Conservation (phyloP, 1,140 invertebrate genomes). For the Achatina immaculata region DNA sequence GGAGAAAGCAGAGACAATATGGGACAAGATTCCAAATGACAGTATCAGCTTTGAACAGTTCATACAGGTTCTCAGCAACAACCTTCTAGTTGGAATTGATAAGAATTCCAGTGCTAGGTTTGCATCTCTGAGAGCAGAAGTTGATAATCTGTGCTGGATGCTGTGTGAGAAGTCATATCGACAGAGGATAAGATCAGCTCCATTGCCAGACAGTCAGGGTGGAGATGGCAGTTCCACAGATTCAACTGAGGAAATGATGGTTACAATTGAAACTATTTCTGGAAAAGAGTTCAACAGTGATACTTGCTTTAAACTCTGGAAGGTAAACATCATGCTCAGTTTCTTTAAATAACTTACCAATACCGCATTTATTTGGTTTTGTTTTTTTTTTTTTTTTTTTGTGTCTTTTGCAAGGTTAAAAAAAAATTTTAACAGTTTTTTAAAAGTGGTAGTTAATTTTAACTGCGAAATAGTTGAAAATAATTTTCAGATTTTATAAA, state of each 20-base stretch:
- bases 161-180: slow-evolving; percentile 79
- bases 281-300: slow-evolving; percentile 70
- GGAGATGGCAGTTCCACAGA: slow-evolving; percentile 39
- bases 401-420: too few relatives aligned
- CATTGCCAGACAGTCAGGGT: background rate
- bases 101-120: slow-evolving; percentile 24
- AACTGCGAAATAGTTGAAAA: too few relatives aligned
- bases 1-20: slow-evolving; percentile 82
- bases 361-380: slow-evolving; percentile 22
- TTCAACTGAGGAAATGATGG: slow-evolving; percentile 73
- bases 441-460: too few relatives aligned
- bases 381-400: too few relatives aligned
- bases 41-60: slow-evolving; percentile 81
- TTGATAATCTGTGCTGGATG: slow-evolving; percentile 83
- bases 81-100: slow-evolving; percentile 78
- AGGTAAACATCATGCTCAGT: too few relatives aligned
- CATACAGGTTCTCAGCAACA: slow-evolving; percentile 81
- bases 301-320: slow-evolving; percentile 81
- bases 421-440: too few relatives aligned
- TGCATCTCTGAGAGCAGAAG: slow-evolving; percentile 74
- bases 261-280: slow-evolving; percentile 63
- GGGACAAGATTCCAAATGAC: slow-evolving; percentile 80
- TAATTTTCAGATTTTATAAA: too few relatives aligned
- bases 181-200: slow-evolving; percentile 1
- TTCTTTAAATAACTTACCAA: too few relatives aligned